Percentiles rank a stretch among this genome's conserved stretches.
phyloP scores from a whole-genome alignment of 2,888 invertebrate species.

The Fragum whitleyi region DNA sequence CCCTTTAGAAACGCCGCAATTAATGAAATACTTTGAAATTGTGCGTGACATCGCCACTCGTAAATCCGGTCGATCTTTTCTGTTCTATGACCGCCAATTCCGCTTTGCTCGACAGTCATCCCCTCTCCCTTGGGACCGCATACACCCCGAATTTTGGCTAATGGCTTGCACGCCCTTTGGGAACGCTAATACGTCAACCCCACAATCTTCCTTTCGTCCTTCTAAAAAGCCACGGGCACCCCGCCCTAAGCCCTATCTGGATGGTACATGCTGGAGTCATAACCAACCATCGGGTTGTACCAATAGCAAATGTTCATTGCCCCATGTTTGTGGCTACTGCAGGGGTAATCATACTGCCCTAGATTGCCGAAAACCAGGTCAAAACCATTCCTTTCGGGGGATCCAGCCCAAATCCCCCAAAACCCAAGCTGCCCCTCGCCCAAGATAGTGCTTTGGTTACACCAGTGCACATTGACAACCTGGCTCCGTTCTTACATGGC shows the following conservation, averaged over 20 bases:
- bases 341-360: background rate
- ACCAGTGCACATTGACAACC: background rate
- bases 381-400: background rate
- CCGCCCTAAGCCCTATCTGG: background rate
- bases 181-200: background rate
- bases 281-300: background rate
- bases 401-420: background rate
- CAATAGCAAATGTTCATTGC: background rate
- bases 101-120: background rate
- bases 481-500: background rate
- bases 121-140: background rate
- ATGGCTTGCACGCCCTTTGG: background rate
- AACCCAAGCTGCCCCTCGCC: background rate
- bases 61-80: background rate
- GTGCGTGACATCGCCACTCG: background rate
- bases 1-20: slow-evolving; percentile 8
- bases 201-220: background rate
- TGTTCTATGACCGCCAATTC: no score
- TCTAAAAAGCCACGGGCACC: background rate
- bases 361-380: background rate
- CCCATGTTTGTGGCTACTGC: slow-evolving; percentile 21
- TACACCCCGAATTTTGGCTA: background rate
- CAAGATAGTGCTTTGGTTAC: background rate
- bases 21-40: slow-evolving; percentile 32
- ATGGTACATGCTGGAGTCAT: background rate